These are phyloP conservation scores for Oopsacas minuta DNA, from an alignment of 37 sponge, comb jelly and placozoan genomes.

Conservation along the genomic window DNA sequence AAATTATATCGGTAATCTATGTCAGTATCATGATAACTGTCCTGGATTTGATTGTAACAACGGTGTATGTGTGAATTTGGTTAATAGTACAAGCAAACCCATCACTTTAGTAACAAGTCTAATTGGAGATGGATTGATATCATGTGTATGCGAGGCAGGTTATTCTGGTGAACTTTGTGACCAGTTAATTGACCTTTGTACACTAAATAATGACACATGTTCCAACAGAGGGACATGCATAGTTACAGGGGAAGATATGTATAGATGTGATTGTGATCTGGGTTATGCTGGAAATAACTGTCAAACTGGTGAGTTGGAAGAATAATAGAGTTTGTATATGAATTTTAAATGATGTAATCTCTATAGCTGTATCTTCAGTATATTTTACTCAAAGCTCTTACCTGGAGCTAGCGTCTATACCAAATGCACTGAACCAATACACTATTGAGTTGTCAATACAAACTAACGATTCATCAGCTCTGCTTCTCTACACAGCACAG, in stretches of 20 bases:
- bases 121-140: neutral
- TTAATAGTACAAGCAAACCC: constrained; percentile 7
- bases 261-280: constrained; percentile 20
- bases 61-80: neutral
- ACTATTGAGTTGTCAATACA: neutral
- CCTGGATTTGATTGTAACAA: neutral
- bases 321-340: neutral
- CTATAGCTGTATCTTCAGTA: neutral
- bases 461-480: neutral
- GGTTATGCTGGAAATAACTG: constrained; percentile 37
- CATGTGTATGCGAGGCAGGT: constrained; percentile 29
- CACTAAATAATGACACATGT: constrained; percentile 23
- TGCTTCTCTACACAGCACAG: neutral
- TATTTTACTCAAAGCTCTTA: neutral
- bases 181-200: constrained; percentile 22
- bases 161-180: constrained; percentile 35
- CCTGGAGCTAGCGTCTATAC: neutral
- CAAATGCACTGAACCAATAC: neutral
- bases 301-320: constrained; percentile 10
- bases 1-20: neutral
- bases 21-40: constrained; percentile 5
- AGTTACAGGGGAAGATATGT: neutral
- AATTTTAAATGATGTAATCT: neutral
- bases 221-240: neutral
- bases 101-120: neutral